Evolutionary conservation across 2,113 vertebrate genomes (phyloP).

Genomic region (Dicentrarchus labrax): DNA sequence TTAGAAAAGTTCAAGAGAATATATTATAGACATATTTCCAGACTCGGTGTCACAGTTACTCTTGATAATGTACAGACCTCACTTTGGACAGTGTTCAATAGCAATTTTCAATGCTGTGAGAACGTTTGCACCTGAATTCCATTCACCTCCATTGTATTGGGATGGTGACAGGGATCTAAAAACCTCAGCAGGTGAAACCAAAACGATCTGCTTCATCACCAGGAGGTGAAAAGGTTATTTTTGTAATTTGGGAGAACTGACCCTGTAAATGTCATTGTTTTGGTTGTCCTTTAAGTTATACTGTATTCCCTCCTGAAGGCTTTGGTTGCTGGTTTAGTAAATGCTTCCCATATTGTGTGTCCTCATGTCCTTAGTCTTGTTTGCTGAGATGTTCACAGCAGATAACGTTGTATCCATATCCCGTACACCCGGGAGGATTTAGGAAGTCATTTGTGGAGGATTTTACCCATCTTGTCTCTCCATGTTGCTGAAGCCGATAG

Average conservation of each 20-base stretch:
- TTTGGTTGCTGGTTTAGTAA: background rate
- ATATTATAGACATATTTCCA: background rate
- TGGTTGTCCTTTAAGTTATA: background rate
- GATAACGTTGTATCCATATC: slow-evolving; percentile 13
- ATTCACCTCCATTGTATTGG: background rate
- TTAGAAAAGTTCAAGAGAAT: background rate
- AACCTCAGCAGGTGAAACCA: background rate
- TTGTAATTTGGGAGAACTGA: background rate
- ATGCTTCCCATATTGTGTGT: background rate
- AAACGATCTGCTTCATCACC: background rate
- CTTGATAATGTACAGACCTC: background rate
- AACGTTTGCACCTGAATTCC: background rate
- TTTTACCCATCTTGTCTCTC: slow-evolving; percentile 13
- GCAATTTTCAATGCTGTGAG: background rate
- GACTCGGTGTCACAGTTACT: background rate
- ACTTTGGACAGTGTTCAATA: background rate
- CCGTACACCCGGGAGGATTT: background rate
- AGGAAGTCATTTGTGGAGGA: slow-evolving; percentile 44
- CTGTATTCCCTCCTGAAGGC: background rate
- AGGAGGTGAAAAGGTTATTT: background rate
- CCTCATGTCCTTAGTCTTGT: background rate
- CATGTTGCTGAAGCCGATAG: background rate
- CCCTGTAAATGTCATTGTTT: slow-evolving; percentile 2
- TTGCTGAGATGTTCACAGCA: slow-evolving; percentile 30
- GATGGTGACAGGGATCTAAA: background rate